Evolutionary conservation across 2,113 vertebrate genomes (phyloP).

Genomic region (Apaloderma vittatum): DNA sequence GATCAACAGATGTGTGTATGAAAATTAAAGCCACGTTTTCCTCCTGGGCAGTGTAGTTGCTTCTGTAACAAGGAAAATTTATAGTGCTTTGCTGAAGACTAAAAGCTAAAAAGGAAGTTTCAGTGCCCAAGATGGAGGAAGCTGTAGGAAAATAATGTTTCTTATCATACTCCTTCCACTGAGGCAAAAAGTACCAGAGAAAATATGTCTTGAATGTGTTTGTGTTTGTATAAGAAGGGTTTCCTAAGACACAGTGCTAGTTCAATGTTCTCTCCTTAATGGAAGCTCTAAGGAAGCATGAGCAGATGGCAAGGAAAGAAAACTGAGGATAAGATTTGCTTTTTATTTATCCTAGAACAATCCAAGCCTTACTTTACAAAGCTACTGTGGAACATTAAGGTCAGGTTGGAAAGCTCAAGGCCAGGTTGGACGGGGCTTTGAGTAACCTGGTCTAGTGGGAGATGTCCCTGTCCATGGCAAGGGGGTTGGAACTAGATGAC

Average conservation of each 20-base stretch:
- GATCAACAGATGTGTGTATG: not conserved
- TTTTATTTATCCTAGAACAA: not conserved
- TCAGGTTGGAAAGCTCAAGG: too few relatives aligned
- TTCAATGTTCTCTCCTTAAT: not conserved
- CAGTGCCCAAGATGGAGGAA: not conserved
- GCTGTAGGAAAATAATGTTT: not conserved
- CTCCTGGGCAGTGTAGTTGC: not conserved
- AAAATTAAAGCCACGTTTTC: not conserved
- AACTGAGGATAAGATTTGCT: not conserved
- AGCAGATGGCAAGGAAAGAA: not conserved
- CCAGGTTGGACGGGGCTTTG: too few relatives aligned
- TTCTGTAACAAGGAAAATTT: not conserved
- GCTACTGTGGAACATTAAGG: not conserved
- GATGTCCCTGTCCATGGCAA: too few relatives aligned
- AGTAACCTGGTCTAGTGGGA: too few relatives aligned
- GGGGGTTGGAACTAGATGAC: too few relatives aligned
- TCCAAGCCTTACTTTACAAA: not conserved
- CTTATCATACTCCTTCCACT: not conserved
- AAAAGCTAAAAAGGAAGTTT: not conserved
- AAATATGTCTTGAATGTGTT: not conserved
- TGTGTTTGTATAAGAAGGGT: not conserved
- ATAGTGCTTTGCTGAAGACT: not conserved
- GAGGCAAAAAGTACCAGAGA: not conserved
- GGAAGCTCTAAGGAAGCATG: not conserved
- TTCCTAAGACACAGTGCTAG: not conserved